These are phyloP conservation scores for Myotis brandtii DNA, from an alignment of 2,113 vertebrate species.

Conservation along the genomic window DNA sequence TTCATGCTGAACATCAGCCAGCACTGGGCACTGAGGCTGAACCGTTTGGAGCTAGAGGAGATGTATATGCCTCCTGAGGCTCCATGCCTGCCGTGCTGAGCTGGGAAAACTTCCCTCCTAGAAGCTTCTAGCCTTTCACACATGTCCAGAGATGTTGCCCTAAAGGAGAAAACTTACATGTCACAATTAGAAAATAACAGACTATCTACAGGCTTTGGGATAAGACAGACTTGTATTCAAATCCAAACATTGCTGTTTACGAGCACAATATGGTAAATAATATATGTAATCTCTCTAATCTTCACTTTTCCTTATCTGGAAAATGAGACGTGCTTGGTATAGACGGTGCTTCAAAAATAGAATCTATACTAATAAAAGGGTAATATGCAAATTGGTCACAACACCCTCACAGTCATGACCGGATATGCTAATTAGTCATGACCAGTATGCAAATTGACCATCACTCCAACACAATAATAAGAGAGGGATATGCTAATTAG, in stretches of 20 bases:
- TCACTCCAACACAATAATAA: too few species aligned
- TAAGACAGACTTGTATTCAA: not conserved
- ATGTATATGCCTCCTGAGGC: not conserved
- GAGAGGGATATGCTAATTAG: too few species aligned
- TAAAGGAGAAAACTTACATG: not conserved
- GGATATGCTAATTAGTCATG: too few species aligned
- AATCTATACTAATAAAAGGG: not conserved
- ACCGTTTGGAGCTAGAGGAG: not conserved
- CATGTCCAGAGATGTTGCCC: not conserved
- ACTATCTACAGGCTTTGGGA: not conserved
- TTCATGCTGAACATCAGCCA: fast-evolving
- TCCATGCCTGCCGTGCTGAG: not conserved
- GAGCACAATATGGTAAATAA: not conserved
- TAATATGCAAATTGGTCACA: too few species aligned
- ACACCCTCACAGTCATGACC: too few species aligned
- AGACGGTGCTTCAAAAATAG: not conserved
- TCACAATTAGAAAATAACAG: not conserved
- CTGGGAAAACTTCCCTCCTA: not conserved
- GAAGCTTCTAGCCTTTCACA: not conserved
- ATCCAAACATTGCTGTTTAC: not conserved
- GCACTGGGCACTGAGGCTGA: fast-evolving
- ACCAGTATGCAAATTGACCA: too few species aligned
- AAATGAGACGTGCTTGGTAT: not conserved
- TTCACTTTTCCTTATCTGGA: not conserved
- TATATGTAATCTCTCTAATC: not conserved